phyloP scores from a whole-genome alignment of 2,888 invertebrate genomes.

The Athetis lepigone region DNA sequence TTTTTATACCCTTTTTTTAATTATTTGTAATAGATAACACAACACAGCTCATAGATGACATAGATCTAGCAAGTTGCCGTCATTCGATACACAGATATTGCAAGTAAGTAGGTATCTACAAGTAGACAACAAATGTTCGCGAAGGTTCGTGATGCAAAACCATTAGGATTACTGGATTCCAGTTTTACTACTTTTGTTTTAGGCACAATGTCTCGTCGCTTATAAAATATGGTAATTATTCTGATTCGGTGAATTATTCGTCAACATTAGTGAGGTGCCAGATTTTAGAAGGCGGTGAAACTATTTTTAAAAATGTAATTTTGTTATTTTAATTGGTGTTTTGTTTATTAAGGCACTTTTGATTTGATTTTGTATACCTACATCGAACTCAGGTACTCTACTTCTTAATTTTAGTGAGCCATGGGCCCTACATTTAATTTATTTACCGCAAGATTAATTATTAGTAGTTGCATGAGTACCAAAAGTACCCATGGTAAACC shows the following conservation, averaged over 20 bases:
- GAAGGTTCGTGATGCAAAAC: constrained; percentile 63
- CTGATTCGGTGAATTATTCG: constrained; percentile 41
- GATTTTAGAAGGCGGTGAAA: background rate
- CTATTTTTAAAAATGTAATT: constrained; percentile 9
- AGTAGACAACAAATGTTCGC: constrained; percentile 43
- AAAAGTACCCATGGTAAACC: too few relatives aligned
- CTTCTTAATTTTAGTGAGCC: too few relatives aligned
- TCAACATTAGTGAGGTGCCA: constrained; percentile 33
- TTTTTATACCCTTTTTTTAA: too few relatives aligned
- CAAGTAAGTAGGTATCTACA: constrained; percentile 30
- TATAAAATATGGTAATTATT: constrained; percentile 58
- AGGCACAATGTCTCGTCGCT: constrained; percentile 53
- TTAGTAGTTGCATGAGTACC: too few relatives aligned
- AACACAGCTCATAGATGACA: too few relatives aligned
- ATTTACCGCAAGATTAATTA: too few relatives aligned
- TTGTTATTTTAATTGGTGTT: background rate
- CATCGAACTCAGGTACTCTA: too few relatives aligned
- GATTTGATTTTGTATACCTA: too few relatives aligned
- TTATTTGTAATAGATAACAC: too few relatives aligned
- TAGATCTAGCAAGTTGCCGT: constrained; percentile 17
- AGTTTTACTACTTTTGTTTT: constrained; percentile 62
- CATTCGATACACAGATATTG: constrained; percentile 44
- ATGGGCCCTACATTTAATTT: too few relatives aligned
- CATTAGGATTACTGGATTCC: constrained; percentile 61
- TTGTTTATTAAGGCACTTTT: too few relatives aligned